Base-by-base conservation (phyloP, 30 jellyfish, hydroid and myxozoan genomes). In the Mastigias papua region DNA sequence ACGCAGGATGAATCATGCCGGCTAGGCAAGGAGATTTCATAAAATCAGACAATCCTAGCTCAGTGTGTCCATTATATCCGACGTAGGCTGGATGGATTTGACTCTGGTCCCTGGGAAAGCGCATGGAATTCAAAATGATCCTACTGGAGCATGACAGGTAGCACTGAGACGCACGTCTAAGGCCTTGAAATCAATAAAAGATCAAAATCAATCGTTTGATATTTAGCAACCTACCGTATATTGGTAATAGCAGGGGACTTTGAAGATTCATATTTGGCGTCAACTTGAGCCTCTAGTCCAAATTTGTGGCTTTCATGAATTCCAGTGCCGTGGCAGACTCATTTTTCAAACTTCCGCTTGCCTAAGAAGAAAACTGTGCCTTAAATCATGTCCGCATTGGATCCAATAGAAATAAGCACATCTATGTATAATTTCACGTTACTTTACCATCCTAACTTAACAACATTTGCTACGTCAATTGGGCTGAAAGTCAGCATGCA, bases 221-320 rank as follows among this genome's bases (percentile, higher is more conserved):
- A 20, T 25, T 17, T 1, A 25, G 58, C 63, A 26, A 80, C 90
- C 8, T 80, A 80, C 90, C 90, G 79, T 35, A 28, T 19, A 63
- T 21, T 20, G 69, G 3, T 31, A 80, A 33, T 1, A 63, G 25
- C 70, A 80, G 48, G 35, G 63, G 81, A 80, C 33, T 80, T 66
- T 48, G 33, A 6, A 34, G 78, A 57, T 60, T 80, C 90, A 80
- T 80, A 46, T 21, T 63, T 46, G 90, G 81, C 90, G 90, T 64
- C 90, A 46, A 42, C 69, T 64, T 42, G 81, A 64, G 68, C 90
- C 63, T 46, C 63, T 48, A 62, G 66, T 65, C 81, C 90, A 80
- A 80, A 33, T 22, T 61, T 80, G 90, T 30, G 90, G 81, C 90
- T 80, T 62, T 34, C 54, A 26, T 58, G 81, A 62, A 61, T 80